Evolutionary conservation across 2,888 invertebrate genomes (phyloP).

Genomic region (Sycophila texana): DNA sequence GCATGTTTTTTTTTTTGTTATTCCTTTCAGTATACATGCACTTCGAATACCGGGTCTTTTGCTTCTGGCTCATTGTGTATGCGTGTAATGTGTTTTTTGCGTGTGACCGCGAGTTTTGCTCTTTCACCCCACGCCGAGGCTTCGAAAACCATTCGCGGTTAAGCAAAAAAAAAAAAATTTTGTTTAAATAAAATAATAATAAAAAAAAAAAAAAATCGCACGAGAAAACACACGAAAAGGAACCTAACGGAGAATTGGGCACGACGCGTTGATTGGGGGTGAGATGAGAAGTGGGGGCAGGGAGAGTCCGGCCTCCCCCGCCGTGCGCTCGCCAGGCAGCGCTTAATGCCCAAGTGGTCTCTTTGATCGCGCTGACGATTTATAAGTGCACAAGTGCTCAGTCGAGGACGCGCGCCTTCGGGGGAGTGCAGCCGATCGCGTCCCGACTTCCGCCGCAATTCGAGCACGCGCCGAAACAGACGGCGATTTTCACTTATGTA

Average conservation of each 20-base stretch:
- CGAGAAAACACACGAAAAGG: constrained; percentile 29
- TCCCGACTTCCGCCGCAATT: constrained; percentile 20
- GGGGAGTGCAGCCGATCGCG: neutral
- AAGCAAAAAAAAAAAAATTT: neutral
- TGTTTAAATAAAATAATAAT: no score
- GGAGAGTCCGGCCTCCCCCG: neutral
- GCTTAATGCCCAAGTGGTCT: constrained; percentile 54
- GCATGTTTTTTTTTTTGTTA: no score
- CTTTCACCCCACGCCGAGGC: no score
- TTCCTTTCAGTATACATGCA: constrained; percentile 44
- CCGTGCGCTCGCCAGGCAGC: constrained; percentile 17
- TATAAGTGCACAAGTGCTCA: constrained; percentile 50
- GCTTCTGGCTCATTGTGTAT: neutral
- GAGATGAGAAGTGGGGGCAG: constrained; percentile 18
- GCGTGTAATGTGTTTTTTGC: neutral
- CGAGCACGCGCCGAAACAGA: constrained; percentile 36
- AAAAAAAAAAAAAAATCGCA: neutral
- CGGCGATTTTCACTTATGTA: neutral
- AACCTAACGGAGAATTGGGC: neutral
- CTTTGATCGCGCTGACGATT: constrained; percentile 50
- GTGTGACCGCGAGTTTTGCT: neutral
- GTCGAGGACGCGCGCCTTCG: constrained; percentile 14
- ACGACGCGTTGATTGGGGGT: neutral
- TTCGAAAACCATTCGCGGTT: no score
- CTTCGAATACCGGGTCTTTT: constrained; percentile 17